Conservation (phyloP, 2,797 vertebrate genomes). For the Scyliorhinus canicula region DNA sequence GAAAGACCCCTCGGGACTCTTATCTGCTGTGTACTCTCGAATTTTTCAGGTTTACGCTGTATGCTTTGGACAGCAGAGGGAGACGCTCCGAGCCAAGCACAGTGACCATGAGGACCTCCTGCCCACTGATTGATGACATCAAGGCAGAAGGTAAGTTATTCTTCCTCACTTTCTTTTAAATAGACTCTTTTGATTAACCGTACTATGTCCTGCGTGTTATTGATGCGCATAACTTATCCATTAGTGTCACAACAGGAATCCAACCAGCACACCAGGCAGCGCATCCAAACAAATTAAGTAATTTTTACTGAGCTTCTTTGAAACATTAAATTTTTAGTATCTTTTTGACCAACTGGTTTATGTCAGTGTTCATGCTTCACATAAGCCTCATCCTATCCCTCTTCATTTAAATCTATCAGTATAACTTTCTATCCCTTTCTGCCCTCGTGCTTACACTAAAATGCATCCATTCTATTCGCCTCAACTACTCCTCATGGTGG, state of each 20-base stretch:
- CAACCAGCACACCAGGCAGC: too few relatives aligned
- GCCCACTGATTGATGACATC: conserved; percentile 88
- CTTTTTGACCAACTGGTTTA: background rate
- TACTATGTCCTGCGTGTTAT: background rate
- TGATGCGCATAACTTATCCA: background rate
- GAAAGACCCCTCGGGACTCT: background rate
- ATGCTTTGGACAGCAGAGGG: conserved; percentile 85
- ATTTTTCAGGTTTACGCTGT: conserved; percentile 78
- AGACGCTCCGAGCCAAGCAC: conserved; percentile 83
- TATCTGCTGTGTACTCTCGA: conserved; percentile 36
- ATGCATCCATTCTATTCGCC: background rate
- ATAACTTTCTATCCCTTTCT: background rate
- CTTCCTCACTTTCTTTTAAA: background rate
- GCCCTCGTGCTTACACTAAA: background rate
- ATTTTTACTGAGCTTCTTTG: background rate
- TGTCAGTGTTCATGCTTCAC: background rate
- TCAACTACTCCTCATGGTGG: background rate
- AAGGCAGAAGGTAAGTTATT: conserved; percentile 80
- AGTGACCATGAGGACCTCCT: conserved; percentile 84
- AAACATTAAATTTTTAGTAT: background rate
- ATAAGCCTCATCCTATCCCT: background rate
- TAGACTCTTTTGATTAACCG: background rate
- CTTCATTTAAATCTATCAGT: background rate
- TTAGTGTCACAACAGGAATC: background rate
- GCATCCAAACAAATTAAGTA: background rate